Evolutionary conservation across 2,888 invertebrate genomes (phyloP).

Genomic region (Gibbula magus): DNA sequence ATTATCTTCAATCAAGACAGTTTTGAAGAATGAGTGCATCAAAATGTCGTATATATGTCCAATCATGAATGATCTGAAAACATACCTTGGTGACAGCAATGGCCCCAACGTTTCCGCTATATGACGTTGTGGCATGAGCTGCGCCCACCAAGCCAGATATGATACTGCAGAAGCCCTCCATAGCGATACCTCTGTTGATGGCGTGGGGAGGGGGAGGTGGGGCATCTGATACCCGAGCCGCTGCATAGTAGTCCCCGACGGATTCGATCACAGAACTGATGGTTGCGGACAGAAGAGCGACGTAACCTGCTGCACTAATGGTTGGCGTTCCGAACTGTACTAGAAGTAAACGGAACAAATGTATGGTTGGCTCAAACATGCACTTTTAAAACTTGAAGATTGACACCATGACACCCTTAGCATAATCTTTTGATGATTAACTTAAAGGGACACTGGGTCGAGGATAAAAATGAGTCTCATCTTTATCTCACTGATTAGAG

Average conservation of each 20-base stretch:
- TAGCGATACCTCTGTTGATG: conserved; percentile 83
- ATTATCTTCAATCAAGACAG: too few relatives aligned
- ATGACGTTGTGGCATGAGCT: conserved; percentile 91
- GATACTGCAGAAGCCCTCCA: conserved; percentile 88
- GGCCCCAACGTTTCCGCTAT: conserved; percentile 92
- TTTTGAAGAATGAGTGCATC: not conserved
- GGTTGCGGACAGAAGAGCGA: conserved; percentile 66
- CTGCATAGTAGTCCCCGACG: conserved; percentile 91
- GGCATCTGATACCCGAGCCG: conserved; percentile 82
- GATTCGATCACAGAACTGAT: conserved; percentile 68
- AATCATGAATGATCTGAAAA: not conserved
- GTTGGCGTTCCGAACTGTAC: conserved; percentile 70
- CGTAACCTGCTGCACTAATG: conserved; percentile 62
- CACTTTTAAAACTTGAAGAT: too few relatives aligned
- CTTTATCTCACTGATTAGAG: too few relatives aligned
- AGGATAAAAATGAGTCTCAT: too few relatives aligned
- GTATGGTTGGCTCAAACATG: too few relatives aligned
- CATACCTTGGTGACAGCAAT: conserved; percentile 88
- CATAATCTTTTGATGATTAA: too few relatives aligned
- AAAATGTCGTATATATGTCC: not conserved
- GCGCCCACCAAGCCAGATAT: conserved; percentile 90
- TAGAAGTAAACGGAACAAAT: conserved; percentile 73
- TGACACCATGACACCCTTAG: too few relatives aligned
- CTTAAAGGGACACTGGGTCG: too few relatives aligned
- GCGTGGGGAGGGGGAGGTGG: conserved; percentile 90